Evolutionary conservation across 2,797 vertebrate genomes (phyloP).

Genomic region (Syngnathus rostellatus): DNA sequence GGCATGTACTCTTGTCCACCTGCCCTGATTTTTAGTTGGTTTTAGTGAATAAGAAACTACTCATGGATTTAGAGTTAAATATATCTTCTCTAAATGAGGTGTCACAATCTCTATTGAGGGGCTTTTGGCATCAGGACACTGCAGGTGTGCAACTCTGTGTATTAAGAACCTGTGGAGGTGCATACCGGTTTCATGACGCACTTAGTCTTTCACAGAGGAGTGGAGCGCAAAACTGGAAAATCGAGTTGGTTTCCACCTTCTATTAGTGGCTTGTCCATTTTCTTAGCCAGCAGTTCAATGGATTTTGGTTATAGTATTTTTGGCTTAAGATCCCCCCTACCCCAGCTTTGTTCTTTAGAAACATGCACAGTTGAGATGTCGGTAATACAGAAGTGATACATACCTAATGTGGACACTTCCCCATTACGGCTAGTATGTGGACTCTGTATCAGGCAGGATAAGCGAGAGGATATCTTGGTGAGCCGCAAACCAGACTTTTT

Average conservation of each 20-base stretch:
- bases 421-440: constrained; percentile 38
- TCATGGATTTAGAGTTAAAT: background rate
- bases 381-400: constrained; percentile 61
- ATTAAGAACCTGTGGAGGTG: background rate
- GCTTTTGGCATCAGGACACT: constrained; percentile 25
- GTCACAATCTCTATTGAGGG: constrained; percentile 3
- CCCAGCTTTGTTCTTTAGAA: no score
- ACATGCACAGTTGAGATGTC: constrained; percentile 6
- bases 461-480: no score
- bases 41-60: background rate
- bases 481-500: no score
- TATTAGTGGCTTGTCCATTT: background rate
- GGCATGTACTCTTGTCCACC: background rate
- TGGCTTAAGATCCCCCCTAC: background rate
- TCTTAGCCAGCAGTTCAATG: background rate
- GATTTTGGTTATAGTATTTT: background rate
- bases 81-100: background rate
- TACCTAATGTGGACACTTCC: constrained; percentile 47
- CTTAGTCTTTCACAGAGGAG: background rate
- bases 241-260: background rate
- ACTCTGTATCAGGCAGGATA: background rate
- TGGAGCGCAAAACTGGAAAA: background rate
- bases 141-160: constrained; percentile 39
- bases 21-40: background rate
- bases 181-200: background rate